Base-by-base conservation (phyloP, 2,797 vertebrate genomes). In the Mionectes olivaceus region DNA sequence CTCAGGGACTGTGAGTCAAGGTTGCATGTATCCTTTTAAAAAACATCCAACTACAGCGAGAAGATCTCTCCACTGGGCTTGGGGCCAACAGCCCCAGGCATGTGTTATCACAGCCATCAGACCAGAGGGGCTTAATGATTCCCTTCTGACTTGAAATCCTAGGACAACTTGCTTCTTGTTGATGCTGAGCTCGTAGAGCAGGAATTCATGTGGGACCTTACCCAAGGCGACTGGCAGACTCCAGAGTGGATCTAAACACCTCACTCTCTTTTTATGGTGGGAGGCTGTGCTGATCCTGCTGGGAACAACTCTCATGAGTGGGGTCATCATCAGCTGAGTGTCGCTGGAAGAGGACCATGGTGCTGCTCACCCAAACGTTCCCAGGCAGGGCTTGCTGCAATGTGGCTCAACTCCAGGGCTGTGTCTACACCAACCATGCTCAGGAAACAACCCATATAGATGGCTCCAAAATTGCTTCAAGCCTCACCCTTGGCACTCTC, bases 121-220 rank as follows among this genome's bases (percentile, higher is more conserved):
- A 67, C 28, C 32, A 69, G 56, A 67, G 47, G 43, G 69, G 43
- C 43, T 67, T 83, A 83, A 86, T 57, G 22, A 78, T 61, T 89
- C 71, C 57, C 49, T 67, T 61, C 53, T 86, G 81, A 14, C 33
- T 63, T 75, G 35, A 95, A 79, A 86, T 41, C 43, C 32, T 60
- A 27, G 15, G 33, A 60, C 52, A 91, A 90, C 33, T 74, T 1
- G 0, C 32, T 82, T 61, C 83, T 59, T 84, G 33, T 69, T 73
- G 57, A 81, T 61, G 33, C 32, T 61, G 65, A 87, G 87, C 59
- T 78, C 70, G 83, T 19, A 69, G 25, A 75, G 39, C 19, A 79
- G 53, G 63, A 89, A 89, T 86, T 83, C 53, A 27, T n/a, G 39
- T 75, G 63, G 73, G 35, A 70, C 21, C 17, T 4, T 70, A 70